A percentile compares a stretch with the other conserved stretches of the same genome.
Conservation (phyloP, 1,140 invertebrate species). For the Bombus pyrosoma region DNA sequence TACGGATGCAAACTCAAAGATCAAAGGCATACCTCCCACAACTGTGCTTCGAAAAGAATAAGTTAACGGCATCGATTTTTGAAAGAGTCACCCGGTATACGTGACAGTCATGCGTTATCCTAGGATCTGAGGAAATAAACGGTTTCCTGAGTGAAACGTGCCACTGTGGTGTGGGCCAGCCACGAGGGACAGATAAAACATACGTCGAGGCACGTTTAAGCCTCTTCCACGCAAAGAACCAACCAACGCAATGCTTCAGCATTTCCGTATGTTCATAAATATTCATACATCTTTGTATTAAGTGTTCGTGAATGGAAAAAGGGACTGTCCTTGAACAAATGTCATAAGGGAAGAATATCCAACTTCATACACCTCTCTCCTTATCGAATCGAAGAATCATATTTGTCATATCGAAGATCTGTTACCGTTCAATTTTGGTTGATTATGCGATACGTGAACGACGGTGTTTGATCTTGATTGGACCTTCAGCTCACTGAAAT, state of each 20-base stretch:
- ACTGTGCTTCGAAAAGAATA: not conserved
- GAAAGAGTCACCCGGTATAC: constrained; percentile 55
- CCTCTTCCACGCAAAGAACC: constrained; percentile 31
- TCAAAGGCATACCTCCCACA: too few species aligned
- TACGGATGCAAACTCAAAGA: not conserved
- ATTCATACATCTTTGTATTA: constrained; percentile 44
- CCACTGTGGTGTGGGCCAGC: constrained; percentile 44
- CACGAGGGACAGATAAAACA: constrained; percentile 51
- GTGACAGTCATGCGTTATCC: constrained; percentile 46
- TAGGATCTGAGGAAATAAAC: constrained; percentile 64
- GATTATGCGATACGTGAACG: not conserved
- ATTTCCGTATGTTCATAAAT: constrained; percentile 35
- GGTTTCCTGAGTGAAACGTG: constrained; percentile 69
- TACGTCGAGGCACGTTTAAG: constrained; percentile 38
- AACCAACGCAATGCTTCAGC: not conserved
- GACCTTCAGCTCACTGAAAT: not conserved
- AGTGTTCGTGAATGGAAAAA: constrained; percentile 51
- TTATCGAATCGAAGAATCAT: too few species aligned
- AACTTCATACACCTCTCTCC: not conserved
- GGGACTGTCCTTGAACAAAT: constrained; percentile 3
- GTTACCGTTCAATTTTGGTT: too few species aligned
- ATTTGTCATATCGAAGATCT: not conserved
- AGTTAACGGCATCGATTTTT: constrained; percentile 37
- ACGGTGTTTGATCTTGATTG: not conserved
- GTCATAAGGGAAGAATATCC: not conserved